A percentile compares a stretch with the other conserved stretches of the same genome.
phyloP scores from a whole-genome alignment of 2,797 vertebrate genomes.

The Phyllotis vaccarum region DNA sequence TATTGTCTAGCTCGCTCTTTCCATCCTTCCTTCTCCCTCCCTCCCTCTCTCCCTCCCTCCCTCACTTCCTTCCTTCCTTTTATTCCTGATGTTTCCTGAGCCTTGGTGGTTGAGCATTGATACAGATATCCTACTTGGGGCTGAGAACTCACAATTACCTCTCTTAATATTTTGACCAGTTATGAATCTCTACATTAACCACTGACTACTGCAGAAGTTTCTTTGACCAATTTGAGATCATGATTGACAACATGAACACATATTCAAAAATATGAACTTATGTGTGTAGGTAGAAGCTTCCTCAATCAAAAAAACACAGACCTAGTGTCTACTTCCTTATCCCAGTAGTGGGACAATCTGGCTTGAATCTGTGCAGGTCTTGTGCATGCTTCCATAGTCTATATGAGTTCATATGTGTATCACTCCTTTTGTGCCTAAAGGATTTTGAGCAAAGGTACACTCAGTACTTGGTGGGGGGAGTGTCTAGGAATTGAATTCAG shows the following conservation, averaged over 20 bases:
- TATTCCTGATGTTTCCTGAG: neutral
- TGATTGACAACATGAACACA: neutral
- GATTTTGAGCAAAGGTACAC: neutral
- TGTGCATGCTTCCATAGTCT: neutral
- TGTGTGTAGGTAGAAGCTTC: neutral
- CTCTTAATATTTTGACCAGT: neutral
- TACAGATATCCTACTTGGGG: neutral
- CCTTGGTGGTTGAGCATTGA: neutral
- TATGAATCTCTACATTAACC: neutral
- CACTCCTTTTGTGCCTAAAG: neutral
- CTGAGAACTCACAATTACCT: neutral
- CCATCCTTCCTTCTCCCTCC: neutral
- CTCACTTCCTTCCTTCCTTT: neutral
- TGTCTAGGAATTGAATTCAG: neutral
- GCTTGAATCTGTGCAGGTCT: neutral
- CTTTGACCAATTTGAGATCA: neutral
- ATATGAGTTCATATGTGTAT: neutral
- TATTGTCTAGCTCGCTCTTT: neutral
- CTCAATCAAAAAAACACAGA: neutral
- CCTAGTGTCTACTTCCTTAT: neutral
- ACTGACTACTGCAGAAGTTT: neutral
- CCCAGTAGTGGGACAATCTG: neutral
- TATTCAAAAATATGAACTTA: neutral
- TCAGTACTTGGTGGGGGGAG: neutral
- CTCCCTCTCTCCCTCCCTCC: neutral